Evolutionary conservation across 2,113 vertebrate species (phyloP).

Genomic region (Campylorhamphus procurvoides): DNA sequence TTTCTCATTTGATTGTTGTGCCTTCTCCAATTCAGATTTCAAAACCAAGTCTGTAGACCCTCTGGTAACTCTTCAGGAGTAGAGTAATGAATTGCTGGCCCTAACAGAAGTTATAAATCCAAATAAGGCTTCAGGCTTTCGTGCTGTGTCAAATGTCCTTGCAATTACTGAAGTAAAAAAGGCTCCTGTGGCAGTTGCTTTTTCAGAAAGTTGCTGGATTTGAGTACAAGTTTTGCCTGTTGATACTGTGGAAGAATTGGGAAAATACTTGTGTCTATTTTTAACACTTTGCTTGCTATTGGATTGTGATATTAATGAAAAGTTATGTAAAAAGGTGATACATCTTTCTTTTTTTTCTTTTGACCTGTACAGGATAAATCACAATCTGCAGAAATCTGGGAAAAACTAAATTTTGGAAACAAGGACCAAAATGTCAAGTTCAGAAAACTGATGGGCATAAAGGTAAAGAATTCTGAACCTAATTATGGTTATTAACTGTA

Average conservation of each 20-base stretch:
- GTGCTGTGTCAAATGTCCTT: background rate
- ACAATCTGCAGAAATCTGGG: constrained; percentile 97
- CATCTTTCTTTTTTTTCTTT: background rate
- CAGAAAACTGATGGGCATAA: constrained; percentile 98
- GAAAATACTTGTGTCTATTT: background rate
- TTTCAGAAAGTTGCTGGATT: background rate
- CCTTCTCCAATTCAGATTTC: background rate
- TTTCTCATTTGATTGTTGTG: background rate
- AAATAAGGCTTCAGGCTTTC: background rate
- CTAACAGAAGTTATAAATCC: background rate
- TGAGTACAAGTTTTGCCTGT: background rate
- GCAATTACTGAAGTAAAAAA: background rate
- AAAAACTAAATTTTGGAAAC: constrained; percentile 97
- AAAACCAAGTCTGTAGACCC: background rate
- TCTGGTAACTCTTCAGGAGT: background rate
- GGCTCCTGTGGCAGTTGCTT: background rate
- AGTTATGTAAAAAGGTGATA: background rate
- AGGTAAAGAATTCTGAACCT: constrained; percentile 77
- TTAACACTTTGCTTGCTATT: background rate
- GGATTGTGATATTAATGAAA: background rate
- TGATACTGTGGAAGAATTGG: background rate
- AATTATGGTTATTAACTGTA: background rate
- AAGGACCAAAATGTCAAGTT: constrained; percentile 99
- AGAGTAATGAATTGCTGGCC: background rate
- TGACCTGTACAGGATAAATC: constrained; percentile 88